These are phyloP conservation scores for Cyrtorhinus lividipennis DNA, from an alignment of 1,140 invertebrate species.

Conservation along the genomic window DNA sequence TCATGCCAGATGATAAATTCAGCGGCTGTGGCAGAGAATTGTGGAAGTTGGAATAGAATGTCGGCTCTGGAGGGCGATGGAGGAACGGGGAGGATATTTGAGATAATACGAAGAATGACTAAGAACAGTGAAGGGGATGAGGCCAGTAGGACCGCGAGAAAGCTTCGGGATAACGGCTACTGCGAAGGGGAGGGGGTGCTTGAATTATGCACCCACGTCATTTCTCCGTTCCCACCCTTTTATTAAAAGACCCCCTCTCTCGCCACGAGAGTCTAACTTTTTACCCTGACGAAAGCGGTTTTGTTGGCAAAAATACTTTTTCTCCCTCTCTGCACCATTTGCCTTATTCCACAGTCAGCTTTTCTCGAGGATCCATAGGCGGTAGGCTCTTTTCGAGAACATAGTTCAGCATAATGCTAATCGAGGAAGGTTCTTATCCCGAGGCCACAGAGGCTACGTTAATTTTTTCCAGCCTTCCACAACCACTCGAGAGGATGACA, in stretches of 20 bases:
- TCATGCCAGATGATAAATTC: background rate
- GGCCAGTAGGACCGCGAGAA: background rate
- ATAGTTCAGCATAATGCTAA: conserved; percentile 7
- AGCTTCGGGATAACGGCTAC: background rate
- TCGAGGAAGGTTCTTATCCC: background rate
- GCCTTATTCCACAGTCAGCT: background rate
- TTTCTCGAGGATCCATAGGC: too few relatives aligned
- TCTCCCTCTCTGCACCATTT: background rate
- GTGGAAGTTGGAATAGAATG: too few relatives aligned
- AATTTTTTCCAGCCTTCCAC: background rate
- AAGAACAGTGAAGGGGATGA: background rate
- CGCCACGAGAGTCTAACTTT: background rate
- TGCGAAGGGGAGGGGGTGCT: background rate
- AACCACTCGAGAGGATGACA: too few relatives aligned
- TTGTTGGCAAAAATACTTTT: background rate
- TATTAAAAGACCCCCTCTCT: conserved; percentile 1
- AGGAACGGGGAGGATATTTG: background rate
- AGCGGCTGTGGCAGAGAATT: background rate
- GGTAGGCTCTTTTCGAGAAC: too few relatives aligned
- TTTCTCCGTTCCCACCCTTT: background rate
- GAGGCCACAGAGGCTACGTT: background rate
- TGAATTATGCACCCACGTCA: conserved; percentile 5
- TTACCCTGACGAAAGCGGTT: background rate
- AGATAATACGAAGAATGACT: background rate
- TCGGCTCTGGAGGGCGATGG: too few relatives aligned